Conservation (phyloP, 2,113 vertebrate genomes). For the Dromas ardeola region DNA sequence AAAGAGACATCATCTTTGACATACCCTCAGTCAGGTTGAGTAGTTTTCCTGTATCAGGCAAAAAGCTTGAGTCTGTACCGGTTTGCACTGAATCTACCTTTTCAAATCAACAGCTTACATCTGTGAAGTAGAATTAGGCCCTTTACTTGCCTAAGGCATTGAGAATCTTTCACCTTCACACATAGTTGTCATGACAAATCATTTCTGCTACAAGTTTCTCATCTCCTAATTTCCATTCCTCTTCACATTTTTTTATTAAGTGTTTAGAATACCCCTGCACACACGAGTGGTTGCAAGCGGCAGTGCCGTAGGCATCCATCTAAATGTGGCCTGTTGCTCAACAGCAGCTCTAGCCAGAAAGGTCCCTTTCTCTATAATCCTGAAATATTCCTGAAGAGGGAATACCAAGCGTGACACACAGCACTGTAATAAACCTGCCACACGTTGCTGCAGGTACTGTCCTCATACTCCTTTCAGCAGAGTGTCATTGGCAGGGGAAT, state of each 20-base stretch:
- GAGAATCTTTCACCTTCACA: not conserved
- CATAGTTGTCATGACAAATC: not conserved
- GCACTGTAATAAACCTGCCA: accelerated
- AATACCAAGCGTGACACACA: accelerated
- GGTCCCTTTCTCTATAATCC: not conserved
- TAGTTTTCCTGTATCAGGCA: not conserved
- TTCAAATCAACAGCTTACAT: not conserved
- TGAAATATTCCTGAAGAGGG: not conserved
- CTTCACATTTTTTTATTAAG: not conserved
- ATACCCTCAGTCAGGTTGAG: not conserved
- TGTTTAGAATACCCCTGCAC: not conserved
- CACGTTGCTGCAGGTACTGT: accelerated
- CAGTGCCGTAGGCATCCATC: not conserved
- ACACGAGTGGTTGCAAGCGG: not conserved
- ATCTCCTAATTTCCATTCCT: not conserved
- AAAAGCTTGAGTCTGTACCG: not conserved
- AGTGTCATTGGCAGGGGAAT: accelerated
- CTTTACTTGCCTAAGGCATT: not conserved
- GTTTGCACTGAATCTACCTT: not conserved
- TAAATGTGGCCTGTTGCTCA: not conserved
- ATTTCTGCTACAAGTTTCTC: not conserved
- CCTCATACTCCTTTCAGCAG: no score
- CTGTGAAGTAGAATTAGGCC: not conserved
- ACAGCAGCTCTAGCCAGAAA: not conserved
- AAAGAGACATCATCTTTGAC: not conserved